Evolutionary conservation across 2,888 invertebrate species (phyloP), one percentile per base, ranked within the genome.

Genomic region (Chrysina gloriosa): DNA sequence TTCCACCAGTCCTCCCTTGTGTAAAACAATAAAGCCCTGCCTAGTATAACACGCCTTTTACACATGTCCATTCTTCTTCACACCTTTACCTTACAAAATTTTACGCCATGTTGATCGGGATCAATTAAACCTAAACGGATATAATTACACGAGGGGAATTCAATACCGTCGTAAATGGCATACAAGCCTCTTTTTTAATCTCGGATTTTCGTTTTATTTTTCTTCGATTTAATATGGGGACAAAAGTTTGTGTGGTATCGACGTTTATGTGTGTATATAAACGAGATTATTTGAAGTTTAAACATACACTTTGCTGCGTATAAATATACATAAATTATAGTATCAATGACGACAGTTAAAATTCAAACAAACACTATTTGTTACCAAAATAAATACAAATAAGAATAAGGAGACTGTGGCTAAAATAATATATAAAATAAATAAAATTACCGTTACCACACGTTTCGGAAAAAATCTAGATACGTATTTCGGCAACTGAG

Each of bases 71-170:
- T 72, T 74, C 71, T 73, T 75, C 70, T 73, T 75, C 71, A 70
- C 74, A 73, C 74, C 74, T 72, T 67, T 42, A 64, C 66, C 27
- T 50, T 56, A 64, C 29, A 50, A 63, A 67, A 65, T 72, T 70
- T 73, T 71, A 74, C 76, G 76, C 76, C 74, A 75, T 75, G 72
- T 75, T 75, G 70, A 72, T 72, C 66, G 65, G 65, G 69, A 69
- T 70, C 73, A 73, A 73, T 73, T 75, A 73, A 70, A 73, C 63
- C 71, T 71, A 72, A 72, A 70, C 73, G 71, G 72, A 70, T 74
- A 70, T 70, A 69, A 73, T 74, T 74, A 72, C 74, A 64, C n/a
- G 63, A 61, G 27, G 63, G 58, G 50, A 69, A 56, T 56, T 56
- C 34, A 47, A 56, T 56, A 66, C 25, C 45, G 21, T 29, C 54